Conservation (phyloP, 2,113 vertebrate species). For the Condylura cristata region DNA sequence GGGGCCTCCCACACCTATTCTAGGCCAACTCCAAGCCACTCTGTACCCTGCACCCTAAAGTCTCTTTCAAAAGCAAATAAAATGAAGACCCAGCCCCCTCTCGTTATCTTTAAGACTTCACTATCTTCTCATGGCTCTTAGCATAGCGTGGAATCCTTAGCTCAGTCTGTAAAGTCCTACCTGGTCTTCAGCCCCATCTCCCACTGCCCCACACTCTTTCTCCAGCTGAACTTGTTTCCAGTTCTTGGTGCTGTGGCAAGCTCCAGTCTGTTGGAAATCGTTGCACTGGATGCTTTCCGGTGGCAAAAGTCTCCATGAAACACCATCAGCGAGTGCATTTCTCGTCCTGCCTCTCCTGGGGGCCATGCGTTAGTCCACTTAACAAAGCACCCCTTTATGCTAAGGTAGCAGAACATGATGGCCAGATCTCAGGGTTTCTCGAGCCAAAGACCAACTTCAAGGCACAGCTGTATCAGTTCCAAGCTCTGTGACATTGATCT, state of each 20-base stretch:
- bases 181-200: fast-evolving
- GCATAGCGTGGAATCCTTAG: neutral
- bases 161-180: neutral
- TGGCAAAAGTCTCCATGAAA: neutral
- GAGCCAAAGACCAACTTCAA: neutral
- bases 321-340: neutral
- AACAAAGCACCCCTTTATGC: neutral
- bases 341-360: neutral
- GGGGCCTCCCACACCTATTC: neutral
- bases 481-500: neutral
- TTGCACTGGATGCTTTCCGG: neutral
- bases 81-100: neutral
- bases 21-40: neutral
- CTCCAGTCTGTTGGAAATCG: neutral
- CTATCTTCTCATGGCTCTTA: neutral
- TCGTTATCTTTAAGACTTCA: neutral
- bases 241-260: neutral
- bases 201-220: fast-evolving
- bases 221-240: neutral
- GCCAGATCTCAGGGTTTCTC: neutral
- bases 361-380: neutral
- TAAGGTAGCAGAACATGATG: neutral
- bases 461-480: neutral
- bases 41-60: neutral
- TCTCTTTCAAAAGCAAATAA: slow-evolving; percentile 11